Percentiles rank a stretch among this genome's conserved stretches.
Conservation (phyloP, 2,113 vertebrate species). For the Hylia prasina region DNA sequence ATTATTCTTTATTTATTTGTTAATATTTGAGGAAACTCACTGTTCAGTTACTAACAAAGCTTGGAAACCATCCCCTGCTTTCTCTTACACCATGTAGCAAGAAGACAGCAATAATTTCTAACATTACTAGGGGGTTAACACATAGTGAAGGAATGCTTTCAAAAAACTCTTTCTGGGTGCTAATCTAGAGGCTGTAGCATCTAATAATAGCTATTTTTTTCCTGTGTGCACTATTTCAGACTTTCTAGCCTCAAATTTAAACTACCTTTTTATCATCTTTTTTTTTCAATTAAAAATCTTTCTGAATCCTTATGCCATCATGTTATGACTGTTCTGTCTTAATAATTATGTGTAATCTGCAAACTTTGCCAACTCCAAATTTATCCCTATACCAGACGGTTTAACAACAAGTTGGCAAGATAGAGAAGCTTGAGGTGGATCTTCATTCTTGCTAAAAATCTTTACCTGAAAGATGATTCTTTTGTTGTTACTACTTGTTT, state of each 20-base stretch:
- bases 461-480: neutral
- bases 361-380: neutral
- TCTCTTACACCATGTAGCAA: neutral
- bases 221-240: neutral
- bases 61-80: neutral
- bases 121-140: neutral
- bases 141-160: neutral
- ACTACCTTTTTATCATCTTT: neutral
- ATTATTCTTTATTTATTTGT: neutral
- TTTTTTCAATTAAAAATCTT: neutral
- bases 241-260: neutral
- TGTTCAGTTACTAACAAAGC: neutral
- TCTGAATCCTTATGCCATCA: neutral
- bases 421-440: neutral
- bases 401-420: neutral
- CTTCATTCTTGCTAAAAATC: neutral
- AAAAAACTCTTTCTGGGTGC: neutral
- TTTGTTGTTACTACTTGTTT: neutral
- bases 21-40: neutral
- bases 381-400: neutral
- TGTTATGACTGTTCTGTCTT: neutral
- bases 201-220: neutral
- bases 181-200: neutral
- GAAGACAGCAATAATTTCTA: neutral
- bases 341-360: neutral